A percentile compares a stretch with the other conserved stretches of the same genome.
phyloP scores from a whole-genome alignment of 1,140 invertebrate genomes.

The Drosophila tropicalis region DNA sequence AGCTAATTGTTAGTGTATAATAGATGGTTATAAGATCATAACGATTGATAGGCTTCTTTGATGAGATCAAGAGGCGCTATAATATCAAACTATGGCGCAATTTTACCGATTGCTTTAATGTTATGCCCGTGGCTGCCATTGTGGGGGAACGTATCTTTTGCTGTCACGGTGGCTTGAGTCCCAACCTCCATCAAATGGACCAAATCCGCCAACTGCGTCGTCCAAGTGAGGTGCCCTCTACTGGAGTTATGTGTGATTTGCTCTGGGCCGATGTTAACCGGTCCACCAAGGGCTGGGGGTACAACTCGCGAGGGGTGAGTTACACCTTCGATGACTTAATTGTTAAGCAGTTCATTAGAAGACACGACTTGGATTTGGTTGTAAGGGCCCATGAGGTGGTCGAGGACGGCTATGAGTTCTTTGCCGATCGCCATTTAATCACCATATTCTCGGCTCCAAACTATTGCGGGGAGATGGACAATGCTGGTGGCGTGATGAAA shows the following conservation, averaged over 20 bases:
- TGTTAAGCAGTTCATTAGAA: conserved; percentile 90
- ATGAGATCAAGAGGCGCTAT: conserved; percentile 89
- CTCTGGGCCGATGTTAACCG: conserved; percentile 95
- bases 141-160: conserved; percentile 94
- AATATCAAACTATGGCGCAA: conserved; percentile 92
- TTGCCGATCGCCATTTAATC: conserved; percentile 89
- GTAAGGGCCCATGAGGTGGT: conserved; percentile 95
- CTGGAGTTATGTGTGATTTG: conserved; percentile 91
- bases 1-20: too few species aligned
- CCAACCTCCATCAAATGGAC: conserved; percentile 93
- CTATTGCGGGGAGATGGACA: conserved; percentile 93
- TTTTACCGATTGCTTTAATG: conserved; percentile 86
- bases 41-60: conserved; percentile 83
- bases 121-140: conserved; percentile 91
- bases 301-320: conserved; percentile 92
- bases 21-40: not conserved
- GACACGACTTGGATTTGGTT: conserved; percentile 92
- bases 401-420: conserved; percentile 94
- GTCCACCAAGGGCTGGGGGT: conserved; percentile 90
- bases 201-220: conserved; percentile 94
- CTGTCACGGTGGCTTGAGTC: conserved; percentile 91
- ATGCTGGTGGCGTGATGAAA: conserved; percentile 98
- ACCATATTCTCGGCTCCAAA: conserved; percentile 94
- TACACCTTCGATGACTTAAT: conserved; percentile 92
- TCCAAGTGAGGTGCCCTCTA: conserved; percentile 94